A percentile compares a stretch with the other conserved stretches of the same genome.
phyloP scores from a whole-genome alignment of 2,888 invertebrate species.

The Fabriciana adippe region DNA sequence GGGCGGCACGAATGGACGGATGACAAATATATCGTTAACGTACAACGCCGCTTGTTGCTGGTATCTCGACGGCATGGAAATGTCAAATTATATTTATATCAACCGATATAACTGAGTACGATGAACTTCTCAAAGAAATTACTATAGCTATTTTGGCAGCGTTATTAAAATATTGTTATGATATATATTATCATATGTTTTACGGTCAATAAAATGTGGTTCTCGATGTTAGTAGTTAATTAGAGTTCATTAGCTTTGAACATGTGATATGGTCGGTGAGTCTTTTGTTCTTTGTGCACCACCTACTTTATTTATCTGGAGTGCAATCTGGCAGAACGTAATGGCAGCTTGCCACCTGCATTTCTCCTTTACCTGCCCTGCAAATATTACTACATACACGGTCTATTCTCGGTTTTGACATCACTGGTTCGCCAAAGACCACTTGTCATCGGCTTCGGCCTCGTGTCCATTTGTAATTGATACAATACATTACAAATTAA shows the following conservation, averaged over 20 bases:
- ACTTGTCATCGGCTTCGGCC: slow-evolving; percentile 41
- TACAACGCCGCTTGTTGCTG: slow-evolving; percentile 20
- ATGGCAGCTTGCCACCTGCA: slow-evolving; percentile 48
- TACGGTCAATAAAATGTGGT: slow-evolving; percentile 8
- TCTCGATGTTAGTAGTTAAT: background rate
- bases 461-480: slow-evolving; percentile 22
- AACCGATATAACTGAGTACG: slow-evolving; percentile 41
- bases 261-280: background rate
- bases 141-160: slow-evolving; percentile 31
- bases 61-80: slow-evolving; percentile 37
- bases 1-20: slow-evolving; percentile 12
- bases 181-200: slow-evolving; percentile 7
- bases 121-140: slow-evolving; percentile 42
- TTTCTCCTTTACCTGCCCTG: slow-evolving; percentile 57
- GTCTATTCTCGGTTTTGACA: slow-evolving; percentile 67
- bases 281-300: slow-evolving; percentile 8
- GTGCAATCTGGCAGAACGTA: slow-evolving; percentile 36
- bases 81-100: slow-evolving; percentile 49
- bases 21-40: slow-evolving; percentile 22
- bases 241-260: background rate
- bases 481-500: background rate
- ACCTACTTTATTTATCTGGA: slow-evolving; percentile 25
- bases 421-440: slow-evolving; percentile 64
- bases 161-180: slow-evolving; percentile 15
- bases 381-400: slow-evolving; percentile 46